Base-by-base conservation (phyloP, 2,797 vertebrate genomes). In the Trichosurus vulpecula region DNA sequence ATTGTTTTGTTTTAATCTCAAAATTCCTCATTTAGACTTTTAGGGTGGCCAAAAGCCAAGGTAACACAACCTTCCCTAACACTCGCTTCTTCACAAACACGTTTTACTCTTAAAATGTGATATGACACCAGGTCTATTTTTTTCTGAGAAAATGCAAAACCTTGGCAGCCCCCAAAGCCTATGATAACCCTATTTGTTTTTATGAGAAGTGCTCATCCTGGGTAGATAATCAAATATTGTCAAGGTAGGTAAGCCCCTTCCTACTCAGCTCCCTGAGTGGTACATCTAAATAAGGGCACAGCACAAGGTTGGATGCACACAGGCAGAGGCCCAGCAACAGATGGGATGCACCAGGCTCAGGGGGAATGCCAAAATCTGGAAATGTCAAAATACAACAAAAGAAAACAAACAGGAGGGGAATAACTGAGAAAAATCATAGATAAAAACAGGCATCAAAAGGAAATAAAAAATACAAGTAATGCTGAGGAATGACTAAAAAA, bases 311-410 rank as follows among this genome's bases (percentile, higher is more conserved):
- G 97, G 94, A 97, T 96, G 96, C 97, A 96, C 97, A 96, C 96
- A 31, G 91, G 56, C 92, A 95, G 95, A 96, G 97, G 96, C 90
- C 94, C 98, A 96, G 96, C 94, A 98, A 97, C 98, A 98, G 97
- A 98, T 98, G 98, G 98, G 74, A 96, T 95, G 53, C 92, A 93
- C 94, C 94, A 96, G 95, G 96, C 92, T 54, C 14, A 91, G 91
- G 90, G 31, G 27, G 30, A 52, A 89, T 97, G 98, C 98, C 98
- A 98, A 97, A 94, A 96, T 91, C 54, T 95, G 95, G 31, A 98
- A 98, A 98, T 97, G 98, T 97, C 97, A 97, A 96, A 95, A 97
- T 94, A 97, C 95, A 97, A 96, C 55, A 89, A 95, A 97, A 96
- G 81, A 93, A 95, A 97, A 94, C 61, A 96, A 87, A 91, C 22